A percentile compares a stretch with the other conserved stretches of the same genome.
These are phyloP conservation scores for Rousettus leschenaultii DNA, from an alignment of 2,113 vertebrate genomes.

Conservation along the genomic window DNA sequence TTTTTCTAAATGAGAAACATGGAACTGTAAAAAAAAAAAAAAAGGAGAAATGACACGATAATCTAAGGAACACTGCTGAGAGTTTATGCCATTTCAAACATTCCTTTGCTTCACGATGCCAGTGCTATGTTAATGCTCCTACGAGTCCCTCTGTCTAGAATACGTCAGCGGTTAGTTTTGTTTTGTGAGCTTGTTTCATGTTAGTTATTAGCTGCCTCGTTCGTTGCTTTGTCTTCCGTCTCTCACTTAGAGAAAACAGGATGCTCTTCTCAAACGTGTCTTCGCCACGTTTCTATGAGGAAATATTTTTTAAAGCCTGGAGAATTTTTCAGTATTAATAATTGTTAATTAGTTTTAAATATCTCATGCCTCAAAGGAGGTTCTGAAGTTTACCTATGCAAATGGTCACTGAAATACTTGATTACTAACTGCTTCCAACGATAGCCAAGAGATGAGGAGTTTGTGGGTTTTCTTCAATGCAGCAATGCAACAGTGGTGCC, in stretches of 20 bases:
- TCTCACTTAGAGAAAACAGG: neutral
- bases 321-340: constrained; percentile 22
- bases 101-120: neutral
- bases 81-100: neutral
- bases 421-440: neutral
- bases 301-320: neutral
- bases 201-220: neutral
- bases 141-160: neutral
- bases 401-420: neutral
- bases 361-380: neutral
- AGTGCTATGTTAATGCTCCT: neutral
- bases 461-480: neutral
- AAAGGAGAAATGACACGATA: neutral
- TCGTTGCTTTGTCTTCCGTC: neutral
- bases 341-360: constrained; percentile 52
- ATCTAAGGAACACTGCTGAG: neutral
- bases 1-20: neutral
- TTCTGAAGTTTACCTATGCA: neutral
- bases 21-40: neutral
- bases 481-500: neutral
- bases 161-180: neutral
- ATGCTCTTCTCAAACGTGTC: neutral
- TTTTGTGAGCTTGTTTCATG: neutral
- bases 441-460: neutral
- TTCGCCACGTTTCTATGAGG: neutral